These are phyloP conservation scores for Gisinianus flammeolus DNA, from an alignment of 2,888 invertebrate genomes.

Conservation along the genomic window DNA sequence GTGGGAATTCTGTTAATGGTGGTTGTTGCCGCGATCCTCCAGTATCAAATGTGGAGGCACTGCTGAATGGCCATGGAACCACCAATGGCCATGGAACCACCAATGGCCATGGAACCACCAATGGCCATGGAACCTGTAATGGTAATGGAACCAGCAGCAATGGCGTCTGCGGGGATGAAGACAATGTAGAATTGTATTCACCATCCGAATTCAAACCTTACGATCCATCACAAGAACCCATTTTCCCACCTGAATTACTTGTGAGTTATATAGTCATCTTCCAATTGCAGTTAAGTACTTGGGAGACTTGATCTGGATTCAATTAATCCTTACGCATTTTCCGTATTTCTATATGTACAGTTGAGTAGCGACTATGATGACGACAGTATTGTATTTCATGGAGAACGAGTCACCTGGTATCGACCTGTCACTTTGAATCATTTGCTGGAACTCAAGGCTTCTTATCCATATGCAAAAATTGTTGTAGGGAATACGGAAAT, in stretches of 20 bases:
- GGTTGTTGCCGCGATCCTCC: slow-evolving; percentile 32
- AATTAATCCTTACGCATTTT: too few species aligned
- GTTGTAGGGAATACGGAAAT: slow-evolving; percentile 90
- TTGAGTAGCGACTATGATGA: slow-evolving; percentile 47
- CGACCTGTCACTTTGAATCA: slow-evolving; percentile 73
- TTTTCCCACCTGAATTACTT: slow-evolving; percentile 87
- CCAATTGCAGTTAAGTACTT: background rate
- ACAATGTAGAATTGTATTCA: slow-evolving; percentile 64
- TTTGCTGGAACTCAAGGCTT: slow-evolving; percentile 72
- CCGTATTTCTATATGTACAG: slow-evolving; percentile 15
- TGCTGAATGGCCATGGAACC: slow-evolving; percentile 31
- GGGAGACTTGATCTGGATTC: too few species aligned
- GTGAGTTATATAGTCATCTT: too few species aligned
- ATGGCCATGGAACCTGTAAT: too few species aligned
- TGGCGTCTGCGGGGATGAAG: too few species aligned
- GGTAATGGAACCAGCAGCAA: too few species aligned
- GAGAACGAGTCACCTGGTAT: slow-evolving; percentile 70
- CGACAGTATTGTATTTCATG: slow-evolving; percentile 43
- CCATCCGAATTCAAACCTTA: slow-evolving; percentile 73
- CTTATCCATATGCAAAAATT: slow-evolving; percentile 74
- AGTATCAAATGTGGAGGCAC: background rate
- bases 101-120: slow-evolving; percentile 24
- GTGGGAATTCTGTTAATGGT: slow-evolving; percentile 46
- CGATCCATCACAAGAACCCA: slow-evolving; percentile 83
- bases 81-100: slow-evolving; percentile 28